Conservation (phyloP, 1,140 invertebrate species). For the Brachionus manjavacas region DNA sequence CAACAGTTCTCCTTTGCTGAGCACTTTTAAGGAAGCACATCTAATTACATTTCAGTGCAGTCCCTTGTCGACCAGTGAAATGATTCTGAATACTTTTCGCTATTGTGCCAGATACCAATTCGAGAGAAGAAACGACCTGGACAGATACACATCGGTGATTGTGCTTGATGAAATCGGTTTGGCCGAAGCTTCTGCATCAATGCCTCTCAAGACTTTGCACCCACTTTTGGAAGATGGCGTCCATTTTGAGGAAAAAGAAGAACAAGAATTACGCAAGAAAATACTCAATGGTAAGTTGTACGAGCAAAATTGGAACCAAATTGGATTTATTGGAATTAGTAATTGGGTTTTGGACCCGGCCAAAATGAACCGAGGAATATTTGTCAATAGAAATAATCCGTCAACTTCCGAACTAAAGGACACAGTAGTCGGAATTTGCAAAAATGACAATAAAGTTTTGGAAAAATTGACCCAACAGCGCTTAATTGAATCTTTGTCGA, state of each 20-base stretch:
- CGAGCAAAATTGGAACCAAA: slow-evolving; percentile 45
- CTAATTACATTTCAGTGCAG: slow-evolving; percentile 52
- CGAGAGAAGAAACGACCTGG: slow-evolving; percentile 46
- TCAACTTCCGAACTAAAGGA: slow-evolving; percentile 47
- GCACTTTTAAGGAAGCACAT: slow-evolving; percentile 47
- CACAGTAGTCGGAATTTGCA: slow-evolving; percentile 50
- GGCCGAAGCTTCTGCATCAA: slow-evolving; percentile 49
- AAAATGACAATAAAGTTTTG: slow-evolving; percentile 44
- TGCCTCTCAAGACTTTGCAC: slow-evolving; percentile 52
- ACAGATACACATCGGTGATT: slow-evolving; percentile 50
- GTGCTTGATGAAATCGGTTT: slow-evolving; percentile 54
- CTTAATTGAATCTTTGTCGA: slow-evolving; percentile 45
- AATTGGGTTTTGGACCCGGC: slow-evolving; percentile 55
- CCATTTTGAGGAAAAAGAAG: slow-evolving; percentile 15
- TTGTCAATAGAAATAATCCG: slow-evolving; percentile 49
- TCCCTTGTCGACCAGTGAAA: slow-evolving; percentile 50
- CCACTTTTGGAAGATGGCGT: slow-evolving; percentile 45
- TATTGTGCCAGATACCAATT: slow-evolving; percentile 50
- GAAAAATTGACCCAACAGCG: slow-evolving; percentile 37
- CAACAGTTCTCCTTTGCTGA: slow-evolving; percentile 46
- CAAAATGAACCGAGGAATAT: slow-evolving; percentile 53
- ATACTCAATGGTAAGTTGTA: neutral
- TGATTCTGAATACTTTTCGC: slow-evolving; percentile 50
- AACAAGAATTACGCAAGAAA: neutral
- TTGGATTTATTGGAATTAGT: slow-evolving; percentile 53